These are phyloP conservation scores for Corynorhinus townsendii DNA, from an alignment of 2,113 vertebrate genomes.

Conservation along the genomic window DNA sequence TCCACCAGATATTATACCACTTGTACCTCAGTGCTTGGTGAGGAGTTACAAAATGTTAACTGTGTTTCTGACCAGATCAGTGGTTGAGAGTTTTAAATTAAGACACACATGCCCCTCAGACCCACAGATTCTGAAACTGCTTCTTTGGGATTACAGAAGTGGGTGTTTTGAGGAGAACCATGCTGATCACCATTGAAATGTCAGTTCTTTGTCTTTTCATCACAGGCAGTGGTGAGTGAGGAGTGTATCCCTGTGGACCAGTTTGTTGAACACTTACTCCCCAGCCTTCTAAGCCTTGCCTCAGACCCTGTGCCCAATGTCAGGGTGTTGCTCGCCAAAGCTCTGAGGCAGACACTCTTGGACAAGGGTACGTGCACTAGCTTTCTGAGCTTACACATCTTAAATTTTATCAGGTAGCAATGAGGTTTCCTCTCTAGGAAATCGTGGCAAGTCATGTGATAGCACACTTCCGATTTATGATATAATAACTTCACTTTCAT, in stretches of 20 bases:
- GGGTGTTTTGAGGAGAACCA: not conserved
- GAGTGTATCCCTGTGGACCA: conserved; percentile 89
- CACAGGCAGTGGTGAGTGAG: conserved; percentile 85
- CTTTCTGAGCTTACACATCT: rapidly evolving
- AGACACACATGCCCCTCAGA: not conserved
- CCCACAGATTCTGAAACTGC: not conserved
- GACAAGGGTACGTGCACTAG: conserved; percentile 83
- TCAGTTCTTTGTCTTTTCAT: not conserved
- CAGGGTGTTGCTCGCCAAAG: conserved; percentile 89
- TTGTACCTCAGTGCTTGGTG: too few relatives aligned
- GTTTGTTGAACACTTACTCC: conserved; percentile 88
- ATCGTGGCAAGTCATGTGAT: rapidly evolving
- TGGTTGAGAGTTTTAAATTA: not conserved
- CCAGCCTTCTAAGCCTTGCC: conserved; percentile 88
- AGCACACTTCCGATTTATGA: rapidly evolving
- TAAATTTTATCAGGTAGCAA: not conserved
- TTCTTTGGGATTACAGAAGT: not conserved
- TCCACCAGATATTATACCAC: rapidly evolving
- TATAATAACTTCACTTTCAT: not conserved
- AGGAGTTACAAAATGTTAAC: not conserved
- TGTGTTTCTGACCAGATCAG: not conserved
- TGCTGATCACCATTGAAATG: rapidly evolving
- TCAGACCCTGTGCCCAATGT: conserved; percentile 90
- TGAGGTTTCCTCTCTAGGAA: not conserved
- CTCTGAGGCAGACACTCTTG: conserved; percentile 87